Conservation (phyloP, 1,140 invertebrate genomes). For the Sarcophaga bullata region DNA sequence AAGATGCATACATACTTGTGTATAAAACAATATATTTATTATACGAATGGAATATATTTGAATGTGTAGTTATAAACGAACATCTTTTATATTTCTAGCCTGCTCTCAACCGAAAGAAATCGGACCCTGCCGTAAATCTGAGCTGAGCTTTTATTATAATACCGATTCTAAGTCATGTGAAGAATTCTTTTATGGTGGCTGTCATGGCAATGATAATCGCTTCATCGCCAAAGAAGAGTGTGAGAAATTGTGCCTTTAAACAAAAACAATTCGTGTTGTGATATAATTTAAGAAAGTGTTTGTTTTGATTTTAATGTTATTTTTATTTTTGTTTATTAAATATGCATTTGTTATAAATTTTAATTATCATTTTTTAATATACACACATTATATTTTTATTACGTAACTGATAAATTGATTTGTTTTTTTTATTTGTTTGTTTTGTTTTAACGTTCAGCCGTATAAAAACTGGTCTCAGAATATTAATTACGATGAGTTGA, state of each 20-base stretch:
- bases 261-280: not conserved
- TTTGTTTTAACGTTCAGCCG: not conserved
- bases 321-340: not conserved
- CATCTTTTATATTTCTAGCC: not conserved
- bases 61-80: not conserved
- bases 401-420: constrained; percentile 31
- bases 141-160: constrained; percentile 73
- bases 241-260: constrained; percentile 55
- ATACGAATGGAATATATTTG: too few species aligned
- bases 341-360: constrained; percentile 22
- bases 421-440: not conserved
- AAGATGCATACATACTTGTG: not conserved
- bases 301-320: constrained; percentile 1
- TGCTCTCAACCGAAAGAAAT: constrained; percentile 70
- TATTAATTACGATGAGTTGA: not conserved
- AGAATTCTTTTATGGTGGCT: constrained; percentile 75
- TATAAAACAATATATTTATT: not conserved
- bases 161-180: constrained; percentile 64
- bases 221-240: constrained; percentile 71
- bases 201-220: constrained; percentile 76
- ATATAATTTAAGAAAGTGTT: not conserved
- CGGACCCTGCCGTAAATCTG: constrained; percentile 72
- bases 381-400: constrained; percentile 15
- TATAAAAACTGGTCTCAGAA: not conserved
- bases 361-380: constrained; percentile 31